A percentile compares a stretch with the other conserved stretches of the same genome.
Conservation (phyloP, 2,888 invertebrate genomes). For the Nomada hirtipes region DNA sequence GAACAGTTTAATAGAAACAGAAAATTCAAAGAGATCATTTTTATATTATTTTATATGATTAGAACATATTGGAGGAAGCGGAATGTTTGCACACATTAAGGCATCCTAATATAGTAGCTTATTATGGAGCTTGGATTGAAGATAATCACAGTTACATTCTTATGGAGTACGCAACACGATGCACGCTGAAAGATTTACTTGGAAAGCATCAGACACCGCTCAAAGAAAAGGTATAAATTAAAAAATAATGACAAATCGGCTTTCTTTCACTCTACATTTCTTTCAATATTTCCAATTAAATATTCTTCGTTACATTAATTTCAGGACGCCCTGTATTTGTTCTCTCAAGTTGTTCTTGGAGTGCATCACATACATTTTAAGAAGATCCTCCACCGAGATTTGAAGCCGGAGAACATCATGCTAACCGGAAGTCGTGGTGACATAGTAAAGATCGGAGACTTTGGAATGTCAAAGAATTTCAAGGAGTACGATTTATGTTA, state of each 20-base stretch:
- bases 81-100: constrained; percentile 76
- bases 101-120: constrained; percentile 81
- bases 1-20: no score
- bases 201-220: constrained; percentile 80
- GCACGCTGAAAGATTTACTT: constrained; percentile 91
- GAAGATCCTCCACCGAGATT: constrained; percentile 92
- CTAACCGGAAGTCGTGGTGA: constrained; percentile 88
- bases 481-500: constrained; percentile 67
- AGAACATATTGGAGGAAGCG: constrained; percentile 73
- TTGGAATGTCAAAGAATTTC: constrained; percentile 91
- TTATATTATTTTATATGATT: not conserved
- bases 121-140: constrained; percentile 79
- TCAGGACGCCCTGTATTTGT: constrained; percentile 78
- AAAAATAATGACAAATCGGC: not conserved
- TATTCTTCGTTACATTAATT: not conserved
- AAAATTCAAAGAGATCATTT: not conserved
- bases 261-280: not conserved
- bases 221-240: constrained; percentile 71
- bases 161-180: constrained; percentile 95
- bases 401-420: constrained; percentile 94
- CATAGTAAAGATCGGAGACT: constrained; percentile 93
- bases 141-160: constrained; percentile 86
- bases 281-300: not conserved
- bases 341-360: constrained; percentile 87
- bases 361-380: constrained; percentile 92